These are phyloP conservation scores for Mastigias papua DNA, from an alignment of 30 jellyfish, hydroid and myxozoan genomes.

Conservation along the genomic window DNA sequence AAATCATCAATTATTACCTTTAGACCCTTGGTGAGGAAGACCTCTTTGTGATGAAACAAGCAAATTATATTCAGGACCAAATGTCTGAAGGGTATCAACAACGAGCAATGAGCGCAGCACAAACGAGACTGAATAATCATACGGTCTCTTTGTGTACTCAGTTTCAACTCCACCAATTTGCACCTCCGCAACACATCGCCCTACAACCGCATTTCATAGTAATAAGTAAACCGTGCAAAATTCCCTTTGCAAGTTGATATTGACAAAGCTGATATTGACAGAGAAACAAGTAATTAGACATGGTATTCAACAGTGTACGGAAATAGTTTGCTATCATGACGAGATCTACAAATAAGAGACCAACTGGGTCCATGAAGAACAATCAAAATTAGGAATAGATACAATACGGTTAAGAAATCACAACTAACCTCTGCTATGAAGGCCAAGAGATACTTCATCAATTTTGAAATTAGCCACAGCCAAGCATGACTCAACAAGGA, in stretches of 20 bases:
- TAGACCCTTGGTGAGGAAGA: not conserved
- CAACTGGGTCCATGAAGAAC: no score
- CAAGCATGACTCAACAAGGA: constrained; percentile 89
- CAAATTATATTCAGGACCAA: constrained; percentile 92
- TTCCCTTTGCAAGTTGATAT: no score
- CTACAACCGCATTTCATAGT: no score
- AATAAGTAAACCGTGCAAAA: no score
- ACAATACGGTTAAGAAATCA: not conserved
- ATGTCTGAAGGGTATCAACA: constrained; percentile 94
- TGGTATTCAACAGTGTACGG: no score
- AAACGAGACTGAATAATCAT: constrained; percentile 86
- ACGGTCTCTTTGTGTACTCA: constrained; percentile 89
- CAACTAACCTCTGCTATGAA: constrained; percentile 94
- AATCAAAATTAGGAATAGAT: not conserved
- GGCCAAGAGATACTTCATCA: constrained; percentile 85
- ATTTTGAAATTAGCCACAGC: constrained; percentile 86
- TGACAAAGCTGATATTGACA: no score
- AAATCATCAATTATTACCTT: not conserved
- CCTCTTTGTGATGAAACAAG: constrained; percentile 82
- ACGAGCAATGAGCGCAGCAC: constrained; percentile 87
- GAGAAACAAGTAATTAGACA: no score
- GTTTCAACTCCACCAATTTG: constrained; percentile 92
- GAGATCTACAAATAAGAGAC: no score
- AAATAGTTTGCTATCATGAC: no score
- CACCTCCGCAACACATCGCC: constrained; percentile 94